Conservation (phyloP, 2,888 invertebrate genomes). For the Troglohyphantes excavatus region DNA sequence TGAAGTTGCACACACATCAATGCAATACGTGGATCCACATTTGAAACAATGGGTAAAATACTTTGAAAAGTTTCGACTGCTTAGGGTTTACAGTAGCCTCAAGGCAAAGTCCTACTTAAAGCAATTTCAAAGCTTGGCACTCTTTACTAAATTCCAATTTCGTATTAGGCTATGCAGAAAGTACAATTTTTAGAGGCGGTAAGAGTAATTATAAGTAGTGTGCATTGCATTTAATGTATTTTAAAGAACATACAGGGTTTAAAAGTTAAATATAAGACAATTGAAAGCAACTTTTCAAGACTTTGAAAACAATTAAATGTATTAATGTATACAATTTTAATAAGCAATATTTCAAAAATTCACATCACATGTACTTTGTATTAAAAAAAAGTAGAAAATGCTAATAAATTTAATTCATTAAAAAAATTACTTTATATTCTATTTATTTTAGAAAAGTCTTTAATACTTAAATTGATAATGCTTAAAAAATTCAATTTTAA, state of each 20-base stretch:
- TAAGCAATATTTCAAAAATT: no score
- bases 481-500: not conserved
- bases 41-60: slow-evolving; percentile 6
- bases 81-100: slow-evolving; percentile 24
- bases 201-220: not conserved
- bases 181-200: not conserved
- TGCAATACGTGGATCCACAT: not conserved
- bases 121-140: slow-evolving; percentile 48
- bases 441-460: no score
- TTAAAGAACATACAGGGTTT: no score
- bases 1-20: not conserved
- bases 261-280: no score
- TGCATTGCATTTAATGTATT: not conserved
- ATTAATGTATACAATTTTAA: no score
- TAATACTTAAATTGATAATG: no score
- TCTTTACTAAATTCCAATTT: slow-evolving; percentile 15
- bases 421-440: no score
- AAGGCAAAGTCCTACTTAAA: slow-evolving; percentile 38
- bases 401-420: no score
- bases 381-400: no score
- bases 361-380: no score
- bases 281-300: no score
- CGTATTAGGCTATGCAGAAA: not conserved
- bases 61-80: slow-evolving; percentile 55
- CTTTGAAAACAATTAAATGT: no score